phyloP scores from a whole-genome alignment of 2,797 vertebrate genomes.

The Orestias chungarensis region DNA sequence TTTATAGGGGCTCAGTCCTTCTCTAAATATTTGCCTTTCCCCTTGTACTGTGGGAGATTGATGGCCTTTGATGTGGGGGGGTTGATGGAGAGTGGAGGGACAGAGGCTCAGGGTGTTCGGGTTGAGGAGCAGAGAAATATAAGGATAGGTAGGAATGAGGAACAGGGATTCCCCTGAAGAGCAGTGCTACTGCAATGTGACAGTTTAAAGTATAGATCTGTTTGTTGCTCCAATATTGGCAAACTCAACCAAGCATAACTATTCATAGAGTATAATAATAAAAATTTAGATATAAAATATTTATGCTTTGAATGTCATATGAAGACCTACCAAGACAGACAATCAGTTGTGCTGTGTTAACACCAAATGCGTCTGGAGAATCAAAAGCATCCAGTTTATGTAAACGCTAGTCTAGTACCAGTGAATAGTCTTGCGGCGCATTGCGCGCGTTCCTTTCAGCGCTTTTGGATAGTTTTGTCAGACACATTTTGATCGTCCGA shows the following conservation, averaged over 20 bases:
- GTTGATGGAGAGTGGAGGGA: conserved; percentile 35
- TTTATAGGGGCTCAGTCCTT: conserved; percentile 84
- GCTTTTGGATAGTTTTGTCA: too few species aligned
- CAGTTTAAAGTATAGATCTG: conserved; percentile 10
- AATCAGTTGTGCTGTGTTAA: too few species aligned
- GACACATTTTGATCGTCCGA: too few species aligned
- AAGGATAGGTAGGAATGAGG: conserved; percentile 53
- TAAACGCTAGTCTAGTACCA: too few species aligned
- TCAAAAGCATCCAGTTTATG: too few species aligned
- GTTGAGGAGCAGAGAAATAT: conserved; percentile 50
- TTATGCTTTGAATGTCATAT: too few species aligned
- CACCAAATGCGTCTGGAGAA: too few species aligned
- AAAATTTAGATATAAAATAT: neutral
- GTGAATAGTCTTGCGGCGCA: too few species aligned
- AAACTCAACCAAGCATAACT: neutral
- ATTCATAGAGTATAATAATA: neutral
- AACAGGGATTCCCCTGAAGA: conserved; percentile 18
- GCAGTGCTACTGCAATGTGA: conserved; percentile 12
- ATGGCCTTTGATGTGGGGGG: conserved; percentile 82
- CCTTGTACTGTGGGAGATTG: conserved; percentile 82
- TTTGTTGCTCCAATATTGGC: neutral
- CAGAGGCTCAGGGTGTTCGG: conserved; percentile 58
- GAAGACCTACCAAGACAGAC: too few species aligned
- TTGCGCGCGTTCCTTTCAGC: too few species aligned
- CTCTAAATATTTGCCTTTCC: conserved; percentile 88